phyloP scores from a whole-genome alignment of 2,888 invertebrate genomes.

The Heliothis peltigera region DNA sequence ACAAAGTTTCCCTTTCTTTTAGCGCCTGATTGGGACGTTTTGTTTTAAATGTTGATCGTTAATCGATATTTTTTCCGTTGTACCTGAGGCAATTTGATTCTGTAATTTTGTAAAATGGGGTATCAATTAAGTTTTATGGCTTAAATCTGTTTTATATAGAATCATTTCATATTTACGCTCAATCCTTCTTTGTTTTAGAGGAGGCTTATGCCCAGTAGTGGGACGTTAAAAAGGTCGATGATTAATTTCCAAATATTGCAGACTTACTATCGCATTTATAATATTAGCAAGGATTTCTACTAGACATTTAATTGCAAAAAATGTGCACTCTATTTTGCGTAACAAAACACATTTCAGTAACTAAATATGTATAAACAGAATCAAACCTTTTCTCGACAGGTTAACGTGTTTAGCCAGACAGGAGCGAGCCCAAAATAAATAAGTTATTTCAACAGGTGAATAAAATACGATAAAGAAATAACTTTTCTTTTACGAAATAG shows the following conservation, averaged over 20 bases:
- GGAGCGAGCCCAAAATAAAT: slow-evolving; percentile 24
- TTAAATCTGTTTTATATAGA: background rate
- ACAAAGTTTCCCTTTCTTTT: slow-evolving; percentile 60
- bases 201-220: too few relatives aligned
- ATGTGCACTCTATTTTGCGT: background rate
- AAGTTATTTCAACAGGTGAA: slow-evolving; percentile 17
- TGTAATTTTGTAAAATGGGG: slow-evolving; percentile 18
- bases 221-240: too few relatives aligned
- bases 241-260: too few relatives aligned
- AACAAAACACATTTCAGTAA: background rate
- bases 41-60: slow-evolving; percentile 52
- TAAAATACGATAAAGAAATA: slow-evolving; percentile 16
- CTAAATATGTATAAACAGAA: slow-evolving; percentile 1
- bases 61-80: slow-evolving; percentile 50
- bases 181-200: too few relatives aligned
- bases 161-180: too few relatives aligned
- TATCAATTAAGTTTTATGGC: slow-evolving; percentile 16
- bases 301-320: background rate
- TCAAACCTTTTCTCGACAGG: slow-evolving; percentile 3
- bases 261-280: too few relatives aligned
- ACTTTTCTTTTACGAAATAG: slow-evolving; percentile 36
- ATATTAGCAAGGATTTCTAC: too few relatives aligned
- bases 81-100: slow-evolving; percentile 25
- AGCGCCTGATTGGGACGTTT: slow-evolving; percentile 57
- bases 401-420: slow-evolving; percentile 22